These are phyloP conservation scores for Cephus runcator DNA, from an alignment of 2,888 invertebrate genomes.

Conservation along the genomic window DNA sequence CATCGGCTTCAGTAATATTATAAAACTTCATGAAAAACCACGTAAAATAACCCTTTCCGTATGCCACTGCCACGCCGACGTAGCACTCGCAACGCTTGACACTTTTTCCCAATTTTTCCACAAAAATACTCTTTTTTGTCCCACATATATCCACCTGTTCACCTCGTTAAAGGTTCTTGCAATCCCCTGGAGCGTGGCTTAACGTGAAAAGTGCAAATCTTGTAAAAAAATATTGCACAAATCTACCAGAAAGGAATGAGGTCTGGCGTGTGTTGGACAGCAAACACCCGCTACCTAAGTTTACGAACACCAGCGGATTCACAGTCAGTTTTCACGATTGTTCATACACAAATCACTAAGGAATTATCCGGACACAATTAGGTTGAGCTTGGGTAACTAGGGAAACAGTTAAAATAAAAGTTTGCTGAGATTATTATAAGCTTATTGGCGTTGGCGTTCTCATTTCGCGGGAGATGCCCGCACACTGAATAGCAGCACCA, in stretches of 20 bases:
- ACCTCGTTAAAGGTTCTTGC: background rate
- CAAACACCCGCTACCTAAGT: background rate
- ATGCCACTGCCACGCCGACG: background rate
- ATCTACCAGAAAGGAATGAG: background rate
- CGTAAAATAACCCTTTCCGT: background rate
- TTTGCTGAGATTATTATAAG: background rate
- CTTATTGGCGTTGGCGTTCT: background rate
- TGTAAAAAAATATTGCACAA: background rate
- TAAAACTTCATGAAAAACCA: background rate
- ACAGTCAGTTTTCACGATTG: background rate
- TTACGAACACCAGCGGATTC: background rate
- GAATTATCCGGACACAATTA: background rate
- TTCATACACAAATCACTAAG: background rate
- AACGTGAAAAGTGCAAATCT: background rate
- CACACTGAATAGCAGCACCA: background rate
- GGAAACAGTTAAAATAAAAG: background rate
- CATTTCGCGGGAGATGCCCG: constrained; percentile 1
- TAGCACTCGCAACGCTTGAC: constrained; percentile 10
- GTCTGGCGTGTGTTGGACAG: background rate
- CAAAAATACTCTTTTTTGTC: background rate
- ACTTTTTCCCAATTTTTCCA: background rate
- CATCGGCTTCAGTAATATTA: background rate
- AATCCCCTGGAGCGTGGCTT: background rate
- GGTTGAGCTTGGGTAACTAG: background rate
- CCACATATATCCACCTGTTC: background rate